Base-by-base conservation (phyloP, 2,797 vertebrate genomes). In the Calcarius lapponicus region DNA sequence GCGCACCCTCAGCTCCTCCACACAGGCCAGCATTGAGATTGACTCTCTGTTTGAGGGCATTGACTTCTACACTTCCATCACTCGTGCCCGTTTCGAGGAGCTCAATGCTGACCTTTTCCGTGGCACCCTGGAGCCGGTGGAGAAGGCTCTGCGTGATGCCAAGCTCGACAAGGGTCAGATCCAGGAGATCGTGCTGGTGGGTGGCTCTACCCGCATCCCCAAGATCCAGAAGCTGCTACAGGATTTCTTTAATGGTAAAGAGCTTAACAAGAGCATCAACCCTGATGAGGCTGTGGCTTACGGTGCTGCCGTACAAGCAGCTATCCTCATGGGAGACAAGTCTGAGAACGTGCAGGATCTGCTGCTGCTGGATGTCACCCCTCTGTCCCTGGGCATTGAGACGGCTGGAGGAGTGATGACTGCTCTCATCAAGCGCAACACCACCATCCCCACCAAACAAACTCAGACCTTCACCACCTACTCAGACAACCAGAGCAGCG, bases 221-320 rank as follows among this genome's bases (percentile, higher is more conserved):
- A 99, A 99, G 98, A 99, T 99, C 96, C 99, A 99, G 95, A 99
- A 99, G 94, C 97, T 99, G 88, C 94, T 99, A 69, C 98, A 99
- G 95, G 99, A 99, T 88, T 99, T 99, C 87, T 99, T 99, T 93
- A 99, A 99, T 18, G 98, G 98, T 38, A 98, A 98, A 94, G 99
- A 99, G 66, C 98, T 99, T 89, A 99, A 99, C 97, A 99, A 99
- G 96, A 99, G 98, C 97, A 99, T 99, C 97, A 99, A 99, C 64
- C 99, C 99, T 0, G 99, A 99, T 75, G 99, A 99, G 95, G 99
- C 99, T 2, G 99, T 99, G 94, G 99, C 99, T 13, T 99, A 98
- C 0, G 99, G 99, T 0, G 99, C 99, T 17, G 99, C 99, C 0
- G 99, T 99, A 36, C 99, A 99, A 95, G 99, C 98, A 9, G 99